These are phyloP conservation scores for Heliangelus exortis DNA, from an alignment of 2,797 vertebrate genomes.

Conservation along the genomic window DNA sequence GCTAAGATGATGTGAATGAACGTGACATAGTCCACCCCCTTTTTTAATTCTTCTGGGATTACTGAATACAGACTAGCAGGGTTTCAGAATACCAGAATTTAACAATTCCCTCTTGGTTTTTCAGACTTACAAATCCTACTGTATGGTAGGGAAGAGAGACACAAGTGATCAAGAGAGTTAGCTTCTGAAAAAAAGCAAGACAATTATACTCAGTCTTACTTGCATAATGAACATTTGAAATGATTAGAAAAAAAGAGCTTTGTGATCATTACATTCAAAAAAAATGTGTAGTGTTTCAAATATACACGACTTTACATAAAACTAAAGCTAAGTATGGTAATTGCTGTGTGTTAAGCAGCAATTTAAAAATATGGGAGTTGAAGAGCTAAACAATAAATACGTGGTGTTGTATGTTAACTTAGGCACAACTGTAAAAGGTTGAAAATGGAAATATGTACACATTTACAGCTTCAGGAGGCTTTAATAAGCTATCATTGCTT, in stretches of 20 bases:
- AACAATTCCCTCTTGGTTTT: background rate
- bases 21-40: background rate
- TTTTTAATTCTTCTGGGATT: slow-evolving; percentile 56
- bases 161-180: background rate
- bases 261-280: background rate
- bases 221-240: background rate
- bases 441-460: background rate
- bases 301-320: background rate
- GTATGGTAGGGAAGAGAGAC: background rate
- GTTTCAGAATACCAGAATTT: background rate
- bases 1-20: slow-evolving; percentile 2
- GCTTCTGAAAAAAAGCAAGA: background rate
- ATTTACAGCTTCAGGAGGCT: background rate
- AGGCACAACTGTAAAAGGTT: background rate
- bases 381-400: background rate
- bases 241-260: background rate
- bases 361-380: background rate
- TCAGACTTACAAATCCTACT: background rate
- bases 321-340: slow-evolving; percentile 6
- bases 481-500: background rate
- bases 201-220: background rate
- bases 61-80: background rate
- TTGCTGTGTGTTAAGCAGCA: background rate
- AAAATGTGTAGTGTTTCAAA: background rate
- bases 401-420: background rate